Evolutionary conservation across 2,888 invertebrate genomes (phyloP), one percentile per base, ranked within the genome.

Genomic region (Stramonita haemastoma): DNA sequence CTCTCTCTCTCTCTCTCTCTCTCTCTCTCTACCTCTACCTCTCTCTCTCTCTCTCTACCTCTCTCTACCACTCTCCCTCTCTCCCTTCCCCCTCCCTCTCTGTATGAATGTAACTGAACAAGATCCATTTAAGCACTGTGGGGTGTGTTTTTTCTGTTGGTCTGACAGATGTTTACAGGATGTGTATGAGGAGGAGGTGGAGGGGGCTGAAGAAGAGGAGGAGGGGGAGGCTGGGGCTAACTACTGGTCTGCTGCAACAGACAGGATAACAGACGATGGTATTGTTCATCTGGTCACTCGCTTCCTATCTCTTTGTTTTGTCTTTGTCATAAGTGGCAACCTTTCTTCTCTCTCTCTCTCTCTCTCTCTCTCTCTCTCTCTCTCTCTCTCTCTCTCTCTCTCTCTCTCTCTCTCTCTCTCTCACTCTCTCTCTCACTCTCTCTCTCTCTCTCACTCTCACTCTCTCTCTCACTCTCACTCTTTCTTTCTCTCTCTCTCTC

Each of bases 161-260:
- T 79, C 6, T 36, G 17, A 13, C 66, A 89, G 89, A 56, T 26
- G 17, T 11, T n/a, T 89, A 46, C 79, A 66, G 83, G 79, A 77
- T 4, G 79, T 70, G 60, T 60, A 87, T 83, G 88, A 87, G 13
- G 88, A 60, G n/a, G 90, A 89, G 26, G 36, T 13, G 6, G 60
- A 8, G n/a, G 89, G 88, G 17, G 79, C 84, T 46, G 87, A 81
- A 19, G 89, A 56, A 19, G 90, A 89, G 17, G 36, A 22, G 6
- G 60, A 0, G 29, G 88, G 56, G 79, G 89, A 88, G 46, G 84
- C 26, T 17, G 87, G 57, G 8, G 79, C n/a, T 0, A n/a, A 83
- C 66, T 83, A 88, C 81, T 88, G 88, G 88, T 83, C 88, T 34
- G 88, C 83, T 17, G 66, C 26, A 46, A 19, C 66, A 17, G 73